Evolutionary conservation across 2,113 vertebrate species (phyloP).

Genomic region (Brachyhypopomus occidentalis): DNA sequence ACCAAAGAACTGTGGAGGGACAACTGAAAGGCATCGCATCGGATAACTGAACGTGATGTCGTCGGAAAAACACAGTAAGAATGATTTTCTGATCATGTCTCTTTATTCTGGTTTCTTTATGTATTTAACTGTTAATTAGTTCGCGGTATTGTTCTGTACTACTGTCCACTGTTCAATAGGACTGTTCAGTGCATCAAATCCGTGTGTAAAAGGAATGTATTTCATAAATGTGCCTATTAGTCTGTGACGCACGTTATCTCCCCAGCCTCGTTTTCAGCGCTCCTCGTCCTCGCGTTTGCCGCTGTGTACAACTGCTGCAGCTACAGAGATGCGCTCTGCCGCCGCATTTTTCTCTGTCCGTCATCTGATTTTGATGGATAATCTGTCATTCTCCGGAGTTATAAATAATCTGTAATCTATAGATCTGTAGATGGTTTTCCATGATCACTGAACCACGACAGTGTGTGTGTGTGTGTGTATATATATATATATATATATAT

Average conservation of each 20-base stretch:
- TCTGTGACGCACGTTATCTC: conserved; percentile 28
- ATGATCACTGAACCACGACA: too few relatives aligned
- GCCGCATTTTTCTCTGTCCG: background rate
- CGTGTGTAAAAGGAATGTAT: background rate
- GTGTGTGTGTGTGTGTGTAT: too few relatives aligned
- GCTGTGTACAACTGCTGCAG: conserved; percentile 8
- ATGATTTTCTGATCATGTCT: conserved; percentile 10
- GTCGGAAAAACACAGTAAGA: conserved; percentile 78
- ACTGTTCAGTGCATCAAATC: background rate
- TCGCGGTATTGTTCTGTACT: background rate
- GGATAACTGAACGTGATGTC: conserved; percentile 67
- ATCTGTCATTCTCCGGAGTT: too few relatives aligned
- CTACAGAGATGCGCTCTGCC: background rate
- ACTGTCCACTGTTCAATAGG: background rate
- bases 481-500: too few relatives aligned
- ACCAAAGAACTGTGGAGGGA: conserved; percentile 29
- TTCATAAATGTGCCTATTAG: conserved; percentile 13
- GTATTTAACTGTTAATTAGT: conserved; percentile 4
- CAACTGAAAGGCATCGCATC: conserved; percentile 36
- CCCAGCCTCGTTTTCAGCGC: too few relatives aligned
- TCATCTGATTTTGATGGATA: background rate
- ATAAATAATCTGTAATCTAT: too few relatives aligned
- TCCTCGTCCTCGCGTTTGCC: background rate
- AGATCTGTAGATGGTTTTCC: too few relatives aligned
- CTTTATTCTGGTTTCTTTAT: conserved; percentile 25